Base-by-base conservation (phyloP, 2,888 invertebrate species). In the Xanthia togata region DNA sequence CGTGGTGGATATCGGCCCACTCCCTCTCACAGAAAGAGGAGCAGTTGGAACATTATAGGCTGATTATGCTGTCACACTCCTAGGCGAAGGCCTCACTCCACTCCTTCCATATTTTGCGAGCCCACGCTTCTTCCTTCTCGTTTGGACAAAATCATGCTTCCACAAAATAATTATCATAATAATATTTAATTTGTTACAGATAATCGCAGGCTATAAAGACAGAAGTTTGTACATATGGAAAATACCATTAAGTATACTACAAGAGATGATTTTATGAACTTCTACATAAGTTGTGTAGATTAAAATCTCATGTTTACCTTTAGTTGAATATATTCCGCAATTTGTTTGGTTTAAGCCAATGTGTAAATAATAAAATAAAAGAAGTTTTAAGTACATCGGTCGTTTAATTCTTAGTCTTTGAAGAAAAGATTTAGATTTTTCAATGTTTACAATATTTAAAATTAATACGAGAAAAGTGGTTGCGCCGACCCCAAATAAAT, bases 151-250 rank as follows among this genome's bases (percentile, higher is more conserved):
- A 8, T 14, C 14, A 14, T 38, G 38, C 12, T 63, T 38, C n/a
- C 38, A n/a, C 14, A 38, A 63, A 63, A 38, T 63, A 38, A 63
- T 35, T n/a, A 31, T 3, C 11, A 8, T 11, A 44, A 53, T 26
- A 26, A 59, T 57, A 47, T 76, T 72, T 76, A 84, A 75, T 88
- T 94, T 94, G 80, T 96, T 96, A 4, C 95, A 98, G 98, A 97
- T 98, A 23, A 97, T 98, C 74, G 97, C 97, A 4, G 98, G 98
- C 57, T 97, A 97, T 87, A 98, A 98, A 92, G 97, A 98, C 90
- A 97, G 97, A 90, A 97, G 97, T 88, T 93, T 98, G 92, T 97
- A 97, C 89, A 97, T 97, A 88, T 97, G 97, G 97, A 97, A 97
- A 90, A 97, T 98, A 94, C 97, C 98, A 73, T 89, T 94, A 79